phyloP scores from a whole-genome alignment of 2,113 vertebrate species.

The Ammodytes dubius region DNA sequence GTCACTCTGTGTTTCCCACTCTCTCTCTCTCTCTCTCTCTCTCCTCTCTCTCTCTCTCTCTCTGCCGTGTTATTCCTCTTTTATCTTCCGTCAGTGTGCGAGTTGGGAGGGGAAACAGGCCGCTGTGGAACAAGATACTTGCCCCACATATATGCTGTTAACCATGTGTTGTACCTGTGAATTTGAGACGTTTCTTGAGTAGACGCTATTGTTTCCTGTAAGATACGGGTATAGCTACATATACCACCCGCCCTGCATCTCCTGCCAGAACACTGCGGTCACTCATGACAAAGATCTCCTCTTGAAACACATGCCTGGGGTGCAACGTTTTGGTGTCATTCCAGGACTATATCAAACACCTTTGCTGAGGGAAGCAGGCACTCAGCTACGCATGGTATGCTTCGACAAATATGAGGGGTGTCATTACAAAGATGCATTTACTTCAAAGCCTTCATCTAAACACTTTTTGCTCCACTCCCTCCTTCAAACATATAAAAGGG shows the following conservation, averaged over 20 bases:
- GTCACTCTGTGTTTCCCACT: constrained; percentile 73
- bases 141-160: constrained; percentile 70
- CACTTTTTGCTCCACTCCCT: constrained; percentile 13
- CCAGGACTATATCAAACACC: constrained; percentile 53
- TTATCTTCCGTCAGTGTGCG: constrained; percentile 74
- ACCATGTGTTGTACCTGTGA: constrained; percentile 73
- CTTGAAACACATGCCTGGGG: constrained; percentile 62
- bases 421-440: constrained; percentile 54
- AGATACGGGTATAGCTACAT: constrained; percentile 34
- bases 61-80: constrained; percentile 72
- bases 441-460: constrained; percentile 63
- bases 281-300: constrained; percentile 31
- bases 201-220: constrained; percentile 67
- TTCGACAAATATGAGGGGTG: constrained; percentile 55
- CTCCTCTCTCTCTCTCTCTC: constrained; percentile 67
- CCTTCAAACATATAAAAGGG: constrained; percentile 1
- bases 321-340: constrained; percentile 65
- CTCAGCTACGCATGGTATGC: constrained; percentile 66
- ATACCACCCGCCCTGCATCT: background rate
- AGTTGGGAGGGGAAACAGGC: constrained; percentile 63
- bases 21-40: constrained; percentile 4
- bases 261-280: constrained; percentile 46
- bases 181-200: constrained; percentile 66
- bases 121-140: constrained; percentile 70
- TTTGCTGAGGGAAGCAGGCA: constrained; percentile 16